These are phyloP conservation scores for Spermophilus dauricus DNA, from an alignment of 2,113 vertebrate genomes.

Conservation along the genomic window DNA sequence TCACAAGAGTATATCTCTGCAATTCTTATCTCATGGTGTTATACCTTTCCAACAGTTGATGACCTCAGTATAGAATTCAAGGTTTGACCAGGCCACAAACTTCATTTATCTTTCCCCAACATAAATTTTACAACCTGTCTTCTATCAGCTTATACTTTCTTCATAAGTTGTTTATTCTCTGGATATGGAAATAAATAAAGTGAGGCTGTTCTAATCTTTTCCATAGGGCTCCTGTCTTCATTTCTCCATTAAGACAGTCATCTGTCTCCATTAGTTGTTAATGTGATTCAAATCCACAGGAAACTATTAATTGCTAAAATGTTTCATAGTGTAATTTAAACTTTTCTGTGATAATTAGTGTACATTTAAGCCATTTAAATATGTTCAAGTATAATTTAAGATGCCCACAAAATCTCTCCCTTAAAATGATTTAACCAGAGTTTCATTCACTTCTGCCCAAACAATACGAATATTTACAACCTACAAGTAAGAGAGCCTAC, in stretches of 20 bases:
- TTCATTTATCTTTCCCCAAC: slow-evolving; percentile 4
- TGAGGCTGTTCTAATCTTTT: neutral
- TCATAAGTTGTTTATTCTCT: slow-evolving; percentile 56
- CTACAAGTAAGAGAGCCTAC: slow-evolving; percentile 10
- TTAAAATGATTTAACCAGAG: slow-evolving; percentile 68
- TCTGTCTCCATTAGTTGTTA: slow-evolving; percentile 36
- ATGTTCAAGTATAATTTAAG: slow-evolving; percentile 69
- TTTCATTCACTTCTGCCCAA: neutral
- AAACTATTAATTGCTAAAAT: slow-evolving; percentile 66
- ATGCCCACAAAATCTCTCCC: slow-evolving; percentile 67
- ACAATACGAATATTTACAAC: slow-evolving; percentile 56
- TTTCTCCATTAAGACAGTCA: neutral
- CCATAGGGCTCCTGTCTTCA: neutral
- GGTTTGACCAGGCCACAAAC: neutral
- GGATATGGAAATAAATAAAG: slow-evolving; percentile 29
- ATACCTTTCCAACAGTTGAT: neutral
- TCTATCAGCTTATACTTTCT: neutral
- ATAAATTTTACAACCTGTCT: neutral
- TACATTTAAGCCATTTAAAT: slow-evolving; percentile 69
- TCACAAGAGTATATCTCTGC: neutral
- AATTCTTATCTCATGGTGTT: neutral
- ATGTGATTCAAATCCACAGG: slow-evolving; percentile 46
- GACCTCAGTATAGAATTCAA: neutral
- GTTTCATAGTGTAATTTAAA: slow-evolving; percentile 48
- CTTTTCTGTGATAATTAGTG: slow-evolving; percentile 51